Conservation (phyloP, 2,797 vertebrate genomes). For the Coregonus sp. region DNA sequence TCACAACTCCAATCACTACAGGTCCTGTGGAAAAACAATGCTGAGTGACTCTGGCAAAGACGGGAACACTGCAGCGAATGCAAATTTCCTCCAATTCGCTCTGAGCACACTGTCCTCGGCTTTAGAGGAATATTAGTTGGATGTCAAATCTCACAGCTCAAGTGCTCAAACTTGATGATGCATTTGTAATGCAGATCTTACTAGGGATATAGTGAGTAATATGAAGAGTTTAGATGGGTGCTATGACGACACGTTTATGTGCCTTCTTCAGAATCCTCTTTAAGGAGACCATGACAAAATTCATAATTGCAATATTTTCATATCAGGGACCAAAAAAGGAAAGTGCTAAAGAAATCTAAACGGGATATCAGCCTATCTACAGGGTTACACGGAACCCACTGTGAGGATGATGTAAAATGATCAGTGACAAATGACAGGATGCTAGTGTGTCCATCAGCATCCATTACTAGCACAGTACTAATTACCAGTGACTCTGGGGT, state of each 20-base stretch:
- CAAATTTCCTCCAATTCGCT: conserved; percentile 62
- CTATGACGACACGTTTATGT: conserved; percentile 22
- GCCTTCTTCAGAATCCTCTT: conserved; percentile 14
- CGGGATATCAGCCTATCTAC: not conserved
- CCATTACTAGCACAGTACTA: conserved; percentile 69
- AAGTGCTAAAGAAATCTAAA: not conserved
- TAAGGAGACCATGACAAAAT: not conserved
- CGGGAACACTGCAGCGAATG: conserved; percentile 48
- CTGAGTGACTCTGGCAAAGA: conserved; percentile 50
- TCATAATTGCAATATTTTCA: not conserved
- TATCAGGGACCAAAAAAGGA: not conserved
- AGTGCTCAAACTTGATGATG: conserved; percentile 43
- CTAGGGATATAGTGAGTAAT: conserved; percentile 26
- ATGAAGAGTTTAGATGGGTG: not conserved
- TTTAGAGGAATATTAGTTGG: conserved; percentile 52
- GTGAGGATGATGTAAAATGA: conserved; percentile 22
- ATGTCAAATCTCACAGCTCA: conserved; percentile 53
- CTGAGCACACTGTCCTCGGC: conserved; percentile 26
- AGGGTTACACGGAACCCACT: conserved; percentile 31
- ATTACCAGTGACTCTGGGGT: conserved; percentile 71
- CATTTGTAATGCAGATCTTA: conserved; percentile 27
- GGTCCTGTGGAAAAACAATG: conserved; percentile 70
- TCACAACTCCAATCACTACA: conserved; percentile 64
- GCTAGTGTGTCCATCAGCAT: conserved; percentile 68
- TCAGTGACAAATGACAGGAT: conserved; percentile 41